Base-by-base conservation (phyloP, 2,888 invertebrate genomes). In the Epinotia demarniana region DNA sequence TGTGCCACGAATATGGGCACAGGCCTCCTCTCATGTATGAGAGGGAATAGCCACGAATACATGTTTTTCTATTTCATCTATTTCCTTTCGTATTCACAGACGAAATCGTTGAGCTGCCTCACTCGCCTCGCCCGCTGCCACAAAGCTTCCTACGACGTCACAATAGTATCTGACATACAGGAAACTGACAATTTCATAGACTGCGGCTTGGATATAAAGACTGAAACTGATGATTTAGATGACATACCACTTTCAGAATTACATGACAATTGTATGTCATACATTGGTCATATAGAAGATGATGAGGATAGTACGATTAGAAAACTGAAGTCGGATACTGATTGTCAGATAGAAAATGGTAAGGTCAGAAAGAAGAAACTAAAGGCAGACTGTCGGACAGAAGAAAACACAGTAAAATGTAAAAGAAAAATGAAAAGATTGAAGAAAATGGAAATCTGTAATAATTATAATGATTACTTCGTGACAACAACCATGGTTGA, bases 211-310 rank as follows among this genome's bases (percentile, higher is more conserved):
- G 60, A 81, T 0, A 80, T 86, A 3, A 86, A 87, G 72, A 75
- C 73, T 0, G 88, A 88, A 13, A 55, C 27, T 13, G 83, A 79
- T 23, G 85, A 86, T 23, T 39, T 77, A 0, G 88, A 89, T 57
- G 89, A 90, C 33, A 76, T 88, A 57, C 89, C 89, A 0, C 67
- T 90, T 13, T 86, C 88, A 3, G 82, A 84, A 57, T 77, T 87
- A 4, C 77, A 85, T 18, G 73, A 67, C 61, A 82, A 78, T 69
- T 71, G 55, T 73, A 23, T 76, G 3, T 58, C 77, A 55, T 63
- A 79, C 43, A 73, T 77, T 18, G 72, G 64, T 49, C 43, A 78
- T 57, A 63, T 77, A 18, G 75, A 53, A 58, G 73, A 46, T 19
- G 9, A 8, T 13, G 12, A 71, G 57, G 0, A 76, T 33, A 77